These are phyloP conservation scores for Siphlonurus alternatus DNA, from an alignment of 2,888 invertebrate genomes.

Conservation along the genomic window DNA sequence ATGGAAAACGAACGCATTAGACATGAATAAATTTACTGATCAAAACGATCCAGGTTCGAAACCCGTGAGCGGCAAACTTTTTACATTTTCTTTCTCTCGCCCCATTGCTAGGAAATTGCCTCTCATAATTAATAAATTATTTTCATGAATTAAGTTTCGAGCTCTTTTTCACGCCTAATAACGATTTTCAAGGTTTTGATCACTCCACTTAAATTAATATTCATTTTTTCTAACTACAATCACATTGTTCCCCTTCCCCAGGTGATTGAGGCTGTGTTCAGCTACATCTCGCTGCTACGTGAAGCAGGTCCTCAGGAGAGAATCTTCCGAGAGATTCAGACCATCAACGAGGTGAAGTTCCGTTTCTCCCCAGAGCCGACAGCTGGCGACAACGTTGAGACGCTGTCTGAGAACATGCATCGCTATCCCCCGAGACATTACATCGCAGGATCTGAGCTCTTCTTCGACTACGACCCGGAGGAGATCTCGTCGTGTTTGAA, in stretches of 20 bases:
- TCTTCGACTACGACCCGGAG: constrained; percentile 59
- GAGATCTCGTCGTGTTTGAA: constrained; percentile 41
- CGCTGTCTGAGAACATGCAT: constrained; percentile 60
- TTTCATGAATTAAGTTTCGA: too few species aligned
- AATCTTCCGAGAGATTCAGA: constrained; percentile 53
- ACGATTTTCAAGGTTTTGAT: too few species aligned
- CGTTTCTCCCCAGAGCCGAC: constrained; percentile 51
- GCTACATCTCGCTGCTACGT: constrained; percentile 58
- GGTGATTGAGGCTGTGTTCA: constrained; percentile 62
- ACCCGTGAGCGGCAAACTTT: too few species aligned
- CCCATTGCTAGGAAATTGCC: too few species aligned
- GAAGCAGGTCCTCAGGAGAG: constrained; percentile 46
- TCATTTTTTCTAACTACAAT: constrained; percentile 1
- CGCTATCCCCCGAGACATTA: constrained; percentile 41
- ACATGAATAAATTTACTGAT: too few species aligned
- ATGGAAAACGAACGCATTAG: too few species aligned
- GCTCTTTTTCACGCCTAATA: too few species aligned
- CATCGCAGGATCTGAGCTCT: constrained; percentile 53
- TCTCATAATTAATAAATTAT: too few species aligned
- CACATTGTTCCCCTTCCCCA: too few species aligned
- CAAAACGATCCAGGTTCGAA: too few species aligned
- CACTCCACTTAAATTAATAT: too few species aligned
- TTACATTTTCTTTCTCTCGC: too few species aligned
- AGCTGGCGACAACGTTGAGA: constrained; percentile 62
- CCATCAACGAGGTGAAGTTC: constrained; percentile 56